phyloP scores from a whole-genome alignment of 1,140 invertebrate species.

The Adelges cooleyi region DNA sequence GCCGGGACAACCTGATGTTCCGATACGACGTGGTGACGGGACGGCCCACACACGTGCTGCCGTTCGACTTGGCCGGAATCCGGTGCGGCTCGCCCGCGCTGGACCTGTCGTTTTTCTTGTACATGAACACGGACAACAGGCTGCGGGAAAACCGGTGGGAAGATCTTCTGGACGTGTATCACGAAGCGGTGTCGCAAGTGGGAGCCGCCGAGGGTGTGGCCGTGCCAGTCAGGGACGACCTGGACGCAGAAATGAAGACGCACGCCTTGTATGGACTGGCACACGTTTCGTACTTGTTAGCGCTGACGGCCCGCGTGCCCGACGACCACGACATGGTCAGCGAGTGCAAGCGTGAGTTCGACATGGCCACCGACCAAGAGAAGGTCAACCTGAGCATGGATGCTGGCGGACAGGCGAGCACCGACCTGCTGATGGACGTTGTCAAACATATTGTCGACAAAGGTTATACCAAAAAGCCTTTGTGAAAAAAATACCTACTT shows the following conservation, averaged over 20 bases:
- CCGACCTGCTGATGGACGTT: neutral
- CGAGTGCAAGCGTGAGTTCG: neutral
- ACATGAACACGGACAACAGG: conserved; percentile 35
- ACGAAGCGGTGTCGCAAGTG: conserved; percentile 26
- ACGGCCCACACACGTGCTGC: conserved; percentile 32
- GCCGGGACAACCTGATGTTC: conserved; percentile 38
- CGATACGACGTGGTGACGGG: conserved; percentile 19
- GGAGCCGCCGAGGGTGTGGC: neutral
- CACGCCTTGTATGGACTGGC: neutral
- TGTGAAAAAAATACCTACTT: too few relatives aligned
- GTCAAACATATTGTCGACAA: conserved; percentile 10
- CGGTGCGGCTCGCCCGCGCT: conserved; percentile 37
- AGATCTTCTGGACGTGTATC: conserved; percentile 37
- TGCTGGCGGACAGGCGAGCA: neutral
- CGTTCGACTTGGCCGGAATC: conserved; percentile 39
- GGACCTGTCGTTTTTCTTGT: conserved; percentile 40
- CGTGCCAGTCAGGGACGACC: neutral
- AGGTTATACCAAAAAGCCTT: neutral
- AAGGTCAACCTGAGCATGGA: conserved; percentile 36
- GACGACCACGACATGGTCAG: neutral
- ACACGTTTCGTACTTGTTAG: neutral
- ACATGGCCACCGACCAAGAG: conserved; percentile 39
- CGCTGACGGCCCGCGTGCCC: conserved; percentile 37
- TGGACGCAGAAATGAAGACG: neutral
- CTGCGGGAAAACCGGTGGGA: conserved; percentile 33